These are phyloP conservation scores for Nasonia vitripennis DNA, from an alignment of 1,140 invertebrate species.

Conservation along the genomic window DNA sequence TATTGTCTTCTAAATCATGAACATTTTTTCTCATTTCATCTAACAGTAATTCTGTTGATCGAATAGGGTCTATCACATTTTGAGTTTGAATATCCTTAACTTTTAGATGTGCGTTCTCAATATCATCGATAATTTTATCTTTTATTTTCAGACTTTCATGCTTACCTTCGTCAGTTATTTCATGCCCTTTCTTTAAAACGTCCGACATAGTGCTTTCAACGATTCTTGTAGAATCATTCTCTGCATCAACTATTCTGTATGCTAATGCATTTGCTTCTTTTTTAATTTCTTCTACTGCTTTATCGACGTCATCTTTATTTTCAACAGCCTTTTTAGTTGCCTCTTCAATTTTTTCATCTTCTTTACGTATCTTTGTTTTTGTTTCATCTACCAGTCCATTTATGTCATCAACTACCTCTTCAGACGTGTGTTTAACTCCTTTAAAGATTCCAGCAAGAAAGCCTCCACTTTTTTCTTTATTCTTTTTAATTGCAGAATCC, in stretches of 20 bases:
- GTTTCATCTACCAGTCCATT: slow-evolving; percentile 62
- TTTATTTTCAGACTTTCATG: neutral
- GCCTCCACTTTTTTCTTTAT: slow-evolving; percentile 24
- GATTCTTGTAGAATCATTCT: no score
- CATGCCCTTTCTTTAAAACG: neutral
- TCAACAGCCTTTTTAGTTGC: slow-evolving; percentile 25
- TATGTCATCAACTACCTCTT: slow-evolving; percentile 64
- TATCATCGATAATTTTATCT: slow-evolving; percentile 20
- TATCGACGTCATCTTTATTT: slow-evolving; percentile 1
- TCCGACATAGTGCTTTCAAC: no score
- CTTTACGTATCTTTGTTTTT: slow-evolving; percentile 51
- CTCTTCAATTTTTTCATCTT: slow-evolving; percentile 45
- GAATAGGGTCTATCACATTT: no score
- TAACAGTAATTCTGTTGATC: no score
- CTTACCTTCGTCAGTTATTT: neutral
- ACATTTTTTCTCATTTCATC: no score
- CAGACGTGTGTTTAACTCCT: slow-evolving; percentile 64
- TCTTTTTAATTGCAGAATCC: slow-evolving; percentile 51
- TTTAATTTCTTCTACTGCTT: slow-evolving; percentile 20
- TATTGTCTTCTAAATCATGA: no score
- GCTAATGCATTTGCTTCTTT: neutral
- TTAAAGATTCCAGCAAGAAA: slow-evolving; percentile 60
- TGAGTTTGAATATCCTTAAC: no score
- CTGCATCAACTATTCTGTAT: neutral
- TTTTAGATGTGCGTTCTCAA: neutral